A percentile compares a stretch with the other conserved stretches of the same genome.
These are phyloP conservation scores for Drosophila testacea DNA, from an alignment of 2,888 invertebrate genomes.

Conservation along the genomic window DNA sequence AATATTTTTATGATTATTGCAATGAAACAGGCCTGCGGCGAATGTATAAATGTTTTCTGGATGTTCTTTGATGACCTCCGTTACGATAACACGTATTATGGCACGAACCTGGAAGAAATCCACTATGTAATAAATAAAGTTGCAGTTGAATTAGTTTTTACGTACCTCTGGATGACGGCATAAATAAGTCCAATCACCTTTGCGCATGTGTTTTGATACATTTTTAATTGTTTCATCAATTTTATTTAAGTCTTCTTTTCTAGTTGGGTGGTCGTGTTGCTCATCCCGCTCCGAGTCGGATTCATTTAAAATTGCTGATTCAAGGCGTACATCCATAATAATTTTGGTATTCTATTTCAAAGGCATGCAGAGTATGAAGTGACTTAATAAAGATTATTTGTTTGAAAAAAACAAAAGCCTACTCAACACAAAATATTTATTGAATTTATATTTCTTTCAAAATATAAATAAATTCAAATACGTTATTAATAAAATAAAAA, in stretches of 20 bases:
- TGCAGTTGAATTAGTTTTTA: neutral
- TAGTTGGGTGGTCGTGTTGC: neutral
- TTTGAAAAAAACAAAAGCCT: conserved; percentile 2
- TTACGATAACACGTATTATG: conserved; percentile 58
- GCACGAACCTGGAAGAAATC: conserved; percentile 39
- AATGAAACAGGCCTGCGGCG: conserved; percentile 38
- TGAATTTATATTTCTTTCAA: neutral
- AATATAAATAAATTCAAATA: neutral
- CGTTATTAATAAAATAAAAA: conserved; percentile 11
- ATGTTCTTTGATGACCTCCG: conserved; percentile 32
- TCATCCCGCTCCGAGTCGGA: conserved; percentile 5
- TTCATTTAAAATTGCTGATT: neutral
- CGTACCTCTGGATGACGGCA: conserved; percentile 56
- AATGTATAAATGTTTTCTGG: conserved; percentile 45
- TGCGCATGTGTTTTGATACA: conserved; percentile 50
- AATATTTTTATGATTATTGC: conserved; percentile 20
- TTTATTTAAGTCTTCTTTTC: conserved; percentile 17
- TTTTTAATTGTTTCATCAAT: conserved; percentile 38
- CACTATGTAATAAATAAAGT: too few relatives aligned
- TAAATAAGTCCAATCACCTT: conserved; percentile 59
- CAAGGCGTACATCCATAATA: conserved; percentile 21
- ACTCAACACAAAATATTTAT: neutral
- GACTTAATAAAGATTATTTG: neutral
- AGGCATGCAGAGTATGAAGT: neutral
- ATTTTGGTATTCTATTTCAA: conserved; percentile 12